Evolutionary conservation across 2,113 vertebrate genomes (phyloP), one percentile per base, ranked within the genome.

Genomic region (Ia io): DNA sequence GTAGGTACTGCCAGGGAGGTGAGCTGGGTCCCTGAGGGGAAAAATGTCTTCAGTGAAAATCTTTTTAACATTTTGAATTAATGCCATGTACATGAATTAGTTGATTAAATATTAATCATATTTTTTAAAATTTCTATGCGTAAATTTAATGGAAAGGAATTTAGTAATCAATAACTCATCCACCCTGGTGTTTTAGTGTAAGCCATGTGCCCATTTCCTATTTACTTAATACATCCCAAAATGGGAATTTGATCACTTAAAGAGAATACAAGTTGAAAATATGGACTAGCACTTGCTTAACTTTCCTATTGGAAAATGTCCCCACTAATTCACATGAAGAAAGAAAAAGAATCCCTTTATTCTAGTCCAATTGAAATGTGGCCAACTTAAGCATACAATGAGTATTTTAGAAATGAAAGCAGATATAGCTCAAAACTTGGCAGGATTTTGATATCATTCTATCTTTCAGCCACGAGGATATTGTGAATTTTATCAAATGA

Each of bases 221-320:
- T 73, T 63, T 18, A 79, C 22, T 53, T 76, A 77, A 11, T 2
- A 53, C 49, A 18, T 22, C 67, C 51, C 11, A 82, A 78, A 93
- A 69, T 49, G 17, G 37, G 32, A 63, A 71, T n/a, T 93, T 79
- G 30, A 14, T 82, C 35, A 74, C n/a, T 95, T 69, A 37, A 92
- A 53, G 47, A 71, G 10, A 95, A 70, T 53, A 61, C 73, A 51
- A 74, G 3, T 80, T 44, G 25, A 42, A 90, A 86, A 87, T 67
- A 9, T 65, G 49, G 78, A 53, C 23, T 37, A 73, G 9, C 10
- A 0, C 44, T 94, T 85, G 18, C 42, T 56, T 88, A 37, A n/a
- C 51, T 90, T 95, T 94, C 42, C 44, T 73, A 0, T 65, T 95
- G 40, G 9, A 91, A 93, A 94, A 74, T 10, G 44, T 84, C 53